Percentiles rank a stretch among this genome's conserved stretches.
Evolutionary conservation across 1,140 invertebrate genomes (phyloP).

Genomic region (Papilio polytes): DNA sequence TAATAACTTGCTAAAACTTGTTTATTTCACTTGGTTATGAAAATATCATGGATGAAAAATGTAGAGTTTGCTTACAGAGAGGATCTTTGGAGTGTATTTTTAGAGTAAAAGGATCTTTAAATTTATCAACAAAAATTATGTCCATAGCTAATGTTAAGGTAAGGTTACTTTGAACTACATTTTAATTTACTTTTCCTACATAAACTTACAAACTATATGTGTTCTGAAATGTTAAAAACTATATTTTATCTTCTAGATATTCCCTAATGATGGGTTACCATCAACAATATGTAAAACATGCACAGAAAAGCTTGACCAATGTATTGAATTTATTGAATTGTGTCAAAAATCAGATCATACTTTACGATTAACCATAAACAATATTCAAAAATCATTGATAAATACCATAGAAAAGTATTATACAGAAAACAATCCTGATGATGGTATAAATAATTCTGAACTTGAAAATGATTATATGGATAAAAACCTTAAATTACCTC

Average conservation of each 20-base stretch:
- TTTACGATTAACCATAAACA: constrained; percentile 48
- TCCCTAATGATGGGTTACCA: constrained; percentile 72
- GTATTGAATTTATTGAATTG: constrained; percentile 69
- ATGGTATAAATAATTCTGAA: constrained; percentile 27
- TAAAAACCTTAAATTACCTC: neutral
- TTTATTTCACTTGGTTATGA: neutral
- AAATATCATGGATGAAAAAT: constrained; percentile 21
- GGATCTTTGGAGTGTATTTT: constrained; percentile 53
- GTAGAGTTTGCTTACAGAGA: constrained; percentile 48
- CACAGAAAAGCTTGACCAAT: constrained; percentile 62
- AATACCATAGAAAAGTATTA: constrained; percentile 15
- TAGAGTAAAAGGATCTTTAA: constrained; percentile 43
- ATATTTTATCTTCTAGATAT: constrained; percentile 59
- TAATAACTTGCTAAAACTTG: neutral
- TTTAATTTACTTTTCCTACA: too few species aligned
- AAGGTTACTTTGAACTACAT: constrained; percentile 30
- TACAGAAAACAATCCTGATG: constrained; percentile 35
- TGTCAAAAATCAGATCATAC: constrained; percentile 71
- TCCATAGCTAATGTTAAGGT: constrained; percentile 64
- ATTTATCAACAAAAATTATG: constrained; percentile 60
- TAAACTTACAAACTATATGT: too few species aligned
- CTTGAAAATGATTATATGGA: neutral
- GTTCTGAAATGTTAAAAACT: neutral
- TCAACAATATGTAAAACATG: constrained; percentile 68
- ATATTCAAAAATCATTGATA: constrained; percentile 10